Evolutionary conservation across 2,888 invertebrate species (phyloP).

Genomic region (Stenotaenia linearis): DNA sequence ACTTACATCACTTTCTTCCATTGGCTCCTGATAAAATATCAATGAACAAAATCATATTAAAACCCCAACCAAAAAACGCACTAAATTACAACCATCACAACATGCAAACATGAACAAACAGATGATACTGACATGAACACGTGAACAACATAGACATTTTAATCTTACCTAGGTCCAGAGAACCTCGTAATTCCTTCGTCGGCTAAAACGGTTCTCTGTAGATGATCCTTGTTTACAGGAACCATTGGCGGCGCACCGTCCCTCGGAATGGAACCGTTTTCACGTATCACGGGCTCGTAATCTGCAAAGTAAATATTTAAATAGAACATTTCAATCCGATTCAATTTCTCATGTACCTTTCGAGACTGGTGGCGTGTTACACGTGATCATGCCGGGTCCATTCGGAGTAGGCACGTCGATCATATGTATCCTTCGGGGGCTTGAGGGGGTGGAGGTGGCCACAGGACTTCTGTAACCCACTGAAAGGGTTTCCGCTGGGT

Average conservation of each 20-base stretch:
- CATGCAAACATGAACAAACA: background rate
- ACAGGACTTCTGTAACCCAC: constrained; percentile 34
- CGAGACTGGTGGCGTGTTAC: constrained; percentile 29
- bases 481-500: constrained; percentile 26
- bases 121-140: constrained; percentile 2
- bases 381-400: constrained; percentile 31
- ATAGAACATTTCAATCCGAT: background rate
- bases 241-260: constrained; percentile 27
- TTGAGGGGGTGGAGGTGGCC: constrained; percentile 31
- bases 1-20: constrained; percentile 26
- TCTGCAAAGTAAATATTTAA: background rate
- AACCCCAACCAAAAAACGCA: background rate
- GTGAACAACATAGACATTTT: background rate
- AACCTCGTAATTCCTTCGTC: constrained; percentile 33
- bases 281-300: constrained; percentile 31
- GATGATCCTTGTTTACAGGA: constrained; percentile 28
- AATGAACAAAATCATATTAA: constrained; percentile 19
- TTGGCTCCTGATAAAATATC: constrained; percentile 14
- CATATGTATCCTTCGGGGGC: constrained; percentile 33
- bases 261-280: constrained; percentile 31
- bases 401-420: constrained; percentile 33
- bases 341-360: constrained; percentile 26
- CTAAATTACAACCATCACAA: background rate
- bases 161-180: constrained; percentile 30
- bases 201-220: constrained; percentile 22